Percentiles rank a stretch among this genome's conserved stretches.
Conservation (phyloP, 2,113 vertebrate species). For the Poeciliopsis retropinna region DNA sequence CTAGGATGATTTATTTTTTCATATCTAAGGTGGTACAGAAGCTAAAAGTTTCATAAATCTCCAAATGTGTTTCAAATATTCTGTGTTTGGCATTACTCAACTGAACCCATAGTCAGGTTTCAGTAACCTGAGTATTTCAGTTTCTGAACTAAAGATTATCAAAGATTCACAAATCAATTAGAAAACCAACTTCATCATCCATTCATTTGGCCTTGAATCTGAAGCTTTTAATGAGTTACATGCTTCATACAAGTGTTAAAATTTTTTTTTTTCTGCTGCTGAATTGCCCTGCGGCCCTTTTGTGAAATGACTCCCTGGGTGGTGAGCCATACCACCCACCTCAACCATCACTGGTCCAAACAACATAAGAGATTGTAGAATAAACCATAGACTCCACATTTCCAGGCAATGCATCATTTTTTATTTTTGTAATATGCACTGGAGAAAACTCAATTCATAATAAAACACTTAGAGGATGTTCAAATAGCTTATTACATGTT, state of each 20-base stretch:
- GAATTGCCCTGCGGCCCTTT: background rate
- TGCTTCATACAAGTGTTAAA: background rate
- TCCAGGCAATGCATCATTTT: too few relatives aligned
- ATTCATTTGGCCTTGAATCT: background rate
- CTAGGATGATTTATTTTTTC: background rate
- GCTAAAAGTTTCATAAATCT: background rate
- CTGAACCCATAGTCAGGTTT: background rate
- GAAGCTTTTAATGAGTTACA: background rate
- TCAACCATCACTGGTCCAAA: too few relatives aligned
- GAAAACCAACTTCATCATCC: background rate
- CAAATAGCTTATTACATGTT: background rate
- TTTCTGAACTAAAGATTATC: background rate
- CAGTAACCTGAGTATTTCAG: background rate
- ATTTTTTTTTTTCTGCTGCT: background rate
- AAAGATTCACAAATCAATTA: background rate
- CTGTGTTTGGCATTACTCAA: background rate
- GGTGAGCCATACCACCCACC: too few relatives aligned
- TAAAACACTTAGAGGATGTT: background rate
- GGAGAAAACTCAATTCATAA: too few relatives aligned
- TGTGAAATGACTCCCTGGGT: background rate
- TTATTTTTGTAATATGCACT: too few relatives aligned
- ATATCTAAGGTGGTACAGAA: background rate
- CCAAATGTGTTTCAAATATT: background rate
- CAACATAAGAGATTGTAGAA: too few relatives aligned
- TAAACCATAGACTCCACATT: too few relatives aligned